Evolutionary conservation across 2,888 invertebrate species (phyloP), one percentile per base, ranked within the genome.

Genomic region (Thymelicus lineola): DNA sequence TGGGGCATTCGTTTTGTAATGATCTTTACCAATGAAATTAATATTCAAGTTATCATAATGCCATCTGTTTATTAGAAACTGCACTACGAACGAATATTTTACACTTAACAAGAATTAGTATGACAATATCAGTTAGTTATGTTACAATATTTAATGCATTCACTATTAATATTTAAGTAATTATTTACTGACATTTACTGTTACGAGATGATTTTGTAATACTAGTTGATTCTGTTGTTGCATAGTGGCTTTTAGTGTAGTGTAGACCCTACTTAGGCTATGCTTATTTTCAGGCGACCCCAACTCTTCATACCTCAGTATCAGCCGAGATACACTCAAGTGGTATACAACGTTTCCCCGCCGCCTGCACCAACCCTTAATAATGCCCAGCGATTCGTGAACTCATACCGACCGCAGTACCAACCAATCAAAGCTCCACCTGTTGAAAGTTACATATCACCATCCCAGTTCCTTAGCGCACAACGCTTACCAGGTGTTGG

Each of bases 351-450:
- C 73, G 73, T 79, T 2, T 79, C 82, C 28, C 63, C 74, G 6
- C 75, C 82, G 2, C 72, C 83, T 0, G 82, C 81, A 7, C 76
- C 75, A 59, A 83, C 87, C 10, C 77, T 84, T 5, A 93, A 80
- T 81, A 91, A 84, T 67, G 93, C 88, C 0, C 90, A 92, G 77
- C 84, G 86, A 6, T 93, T 94, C 74, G 93, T 88, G 75, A 92
- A 88, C 80, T 82, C 89, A 0, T 94, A 94, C 77, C 76, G 83
- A 48, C 90, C 91, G 1, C 79, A 72, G 42, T 81, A 82, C 46
- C 82, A 82, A 73, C 81, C 85, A 6, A 76, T 83, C 10, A 80
- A 82, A 58, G 83, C 81, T 10, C 73, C 80, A 68, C 77, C 84
- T 4, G 72, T 79, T 0, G 74, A 73, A n/a, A 78, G 84, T 73